Percentiles rank a stretch among this genome's conserved stretches.
These are phyloP conservation scores for Oceanodroma leucorhoa DNA, from an alignment of 2,797 vertebrate species.

Conservation along the genomic window DNA sequence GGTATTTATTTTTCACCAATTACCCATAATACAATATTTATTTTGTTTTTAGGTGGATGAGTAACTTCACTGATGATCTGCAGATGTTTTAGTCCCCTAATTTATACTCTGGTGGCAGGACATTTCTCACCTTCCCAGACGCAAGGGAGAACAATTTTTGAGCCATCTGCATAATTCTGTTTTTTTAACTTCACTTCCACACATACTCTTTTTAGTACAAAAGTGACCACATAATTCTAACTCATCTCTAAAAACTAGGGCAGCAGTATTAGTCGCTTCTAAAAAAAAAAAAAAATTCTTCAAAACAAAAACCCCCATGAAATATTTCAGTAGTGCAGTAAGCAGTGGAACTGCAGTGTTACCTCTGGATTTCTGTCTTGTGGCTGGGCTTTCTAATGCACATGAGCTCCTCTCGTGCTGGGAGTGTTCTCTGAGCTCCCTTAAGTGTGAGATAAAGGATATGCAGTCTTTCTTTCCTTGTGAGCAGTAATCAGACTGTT, in stretches of 20 bases:
- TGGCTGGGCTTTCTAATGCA: not conserved
- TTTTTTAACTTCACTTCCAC: not conserved
- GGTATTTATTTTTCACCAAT: not conserved
- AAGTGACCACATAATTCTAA: not conserved
- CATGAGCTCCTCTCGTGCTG: not conserved
- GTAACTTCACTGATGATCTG: slow-evolving; percentile 1
- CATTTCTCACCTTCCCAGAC: slow-evolving; percentile 29
- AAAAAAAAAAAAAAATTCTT: not conserved
- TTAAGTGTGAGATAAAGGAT: rapidly evolving
- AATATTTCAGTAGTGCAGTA: not conserved
- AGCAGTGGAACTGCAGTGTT: not conserved
- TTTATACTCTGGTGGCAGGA: not conserved
- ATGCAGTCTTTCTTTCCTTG: not conserved
- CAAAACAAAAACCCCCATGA: not conserved
- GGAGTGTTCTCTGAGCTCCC: not conserved
- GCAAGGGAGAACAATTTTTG: not conserved
- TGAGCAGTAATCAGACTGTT: not conserved
- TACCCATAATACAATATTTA: not conserved
- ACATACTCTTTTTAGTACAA: not conserved
- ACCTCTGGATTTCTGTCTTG: not conserved
- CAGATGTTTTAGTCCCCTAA: not conserved
- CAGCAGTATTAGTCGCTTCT: not conserved
- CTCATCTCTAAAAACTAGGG: not conserved
- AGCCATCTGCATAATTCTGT: not conserved
- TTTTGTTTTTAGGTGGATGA: not conserved